Percentiles rank a stretch among this genome's conserved stretches.
These are phyloP conservation scores for Colletes latitarsis DNA, from an alignment of 1,140 invertebrate species.

Conservation along the genomic window DNA sequence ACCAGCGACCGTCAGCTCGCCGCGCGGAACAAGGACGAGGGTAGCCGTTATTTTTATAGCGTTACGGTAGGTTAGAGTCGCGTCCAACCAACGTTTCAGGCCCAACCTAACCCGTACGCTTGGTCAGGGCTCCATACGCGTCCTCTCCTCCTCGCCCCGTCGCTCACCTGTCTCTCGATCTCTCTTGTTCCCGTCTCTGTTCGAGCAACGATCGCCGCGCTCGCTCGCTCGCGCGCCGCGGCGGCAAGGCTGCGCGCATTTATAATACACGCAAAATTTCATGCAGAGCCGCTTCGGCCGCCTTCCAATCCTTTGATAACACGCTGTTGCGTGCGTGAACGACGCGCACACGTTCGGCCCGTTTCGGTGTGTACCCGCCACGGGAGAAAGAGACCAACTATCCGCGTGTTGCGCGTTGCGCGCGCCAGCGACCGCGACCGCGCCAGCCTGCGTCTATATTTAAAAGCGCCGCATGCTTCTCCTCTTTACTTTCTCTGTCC, in stretches of 20 bases:
- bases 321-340: slow-evolving; percentile 60
- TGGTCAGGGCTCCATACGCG: slow-evolving; percentile 61
- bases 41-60: slow-evolving; percentile 78
- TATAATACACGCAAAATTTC: slow-evolving; percentile 79
- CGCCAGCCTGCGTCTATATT: slow-evolving; percentile 64
- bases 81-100: slow-evolving; percentile 71
- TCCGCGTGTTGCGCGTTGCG: too few relatives aligned
- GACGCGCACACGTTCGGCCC: slow-evolving; percentile 30
- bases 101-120: slow-evolving; percentile 64
- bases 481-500: slow-evolving; percentile 9
- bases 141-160: slow-evolving; percentile 27
- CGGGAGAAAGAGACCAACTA: neutral
- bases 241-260: slow-evolving; percentile 70
- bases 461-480: slow-evolving; percentile 65
- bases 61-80: slow-evolving; percentile 78
- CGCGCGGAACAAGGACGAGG: slow-evolving; percentile 56
- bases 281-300: slow-evolving; percentile 72
- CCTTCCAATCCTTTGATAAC: slow-evolving; percentile 74
- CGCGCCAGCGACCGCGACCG: too few relatives aligned
- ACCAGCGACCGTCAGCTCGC: slow-evolving; percentile 13
- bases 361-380: slow-evolving; percentile 3
- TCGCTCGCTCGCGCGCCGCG: slow-evolving; percentile 32
- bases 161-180: slow-evolving; percentile 41
- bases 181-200: slow-evolving; percentile 21
- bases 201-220: slow-evolving; percentile 12